Evolutionary conservation across 2,113 vertebrate genomes (phyloP).

Genomic region (Aviceda subcristata): DNA sequence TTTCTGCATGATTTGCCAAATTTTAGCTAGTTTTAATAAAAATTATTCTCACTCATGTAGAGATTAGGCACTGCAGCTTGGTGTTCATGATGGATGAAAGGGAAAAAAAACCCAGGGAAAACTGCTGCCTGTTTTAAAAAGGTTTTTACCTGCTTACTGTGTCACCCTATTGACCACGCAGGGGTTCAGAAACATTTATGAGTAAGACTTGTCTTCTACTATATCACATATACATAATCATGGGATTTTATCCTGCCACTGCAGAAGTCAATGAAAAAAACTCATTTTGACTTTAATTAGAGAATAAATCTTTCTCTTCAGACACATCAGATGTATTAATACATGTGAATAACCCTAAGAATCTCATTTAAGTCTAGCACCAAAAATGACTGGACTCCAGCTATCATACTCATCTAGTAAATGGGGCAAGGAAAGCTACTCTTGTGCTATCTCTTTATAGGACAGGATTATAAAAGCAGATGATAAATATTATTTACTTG

Average conservation of each 20-base stretch:
- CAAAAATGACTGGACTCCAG: background rate
- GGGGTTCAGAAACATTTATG: background rate
- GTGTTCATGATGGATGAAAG: background rate
- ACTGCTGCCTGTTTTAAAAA: background rate
- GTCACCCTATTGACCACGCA: background rate
- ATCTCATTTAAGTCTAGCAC: background rate
- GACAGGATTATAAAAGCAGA: background rate
- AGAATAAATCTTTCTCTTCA: background rate
- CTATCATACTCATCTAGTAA: background rate
- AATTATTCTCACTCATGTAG: background rate
- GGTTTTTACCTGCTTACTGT: background rate
- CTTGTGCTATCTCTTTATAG: background rate
- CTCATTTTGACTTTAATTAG: background rate
- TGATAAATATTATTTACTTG: slow-evolving; percentile 2
- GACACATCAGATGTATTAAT: background rate
- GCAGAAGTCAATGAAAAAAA: background rate
- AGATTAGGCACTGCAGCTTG: background rate
- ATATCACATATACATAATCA: background rate
- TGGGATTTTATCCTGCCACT: background rate
- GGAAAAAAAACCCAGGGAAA: fast-evolving
- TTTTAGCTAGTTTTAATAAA: background rate
- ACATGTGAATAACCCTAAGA: background rate
- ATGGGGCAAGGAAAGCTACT: slow-evolving; percentile 12
- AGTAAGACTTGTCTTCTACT: background rate
- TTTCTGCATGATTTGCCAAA: background rate